phyloP scores from a whole-genome alignment of 2,888 invertebrate genomes.

The Stegana nigrithorax region DNA sequence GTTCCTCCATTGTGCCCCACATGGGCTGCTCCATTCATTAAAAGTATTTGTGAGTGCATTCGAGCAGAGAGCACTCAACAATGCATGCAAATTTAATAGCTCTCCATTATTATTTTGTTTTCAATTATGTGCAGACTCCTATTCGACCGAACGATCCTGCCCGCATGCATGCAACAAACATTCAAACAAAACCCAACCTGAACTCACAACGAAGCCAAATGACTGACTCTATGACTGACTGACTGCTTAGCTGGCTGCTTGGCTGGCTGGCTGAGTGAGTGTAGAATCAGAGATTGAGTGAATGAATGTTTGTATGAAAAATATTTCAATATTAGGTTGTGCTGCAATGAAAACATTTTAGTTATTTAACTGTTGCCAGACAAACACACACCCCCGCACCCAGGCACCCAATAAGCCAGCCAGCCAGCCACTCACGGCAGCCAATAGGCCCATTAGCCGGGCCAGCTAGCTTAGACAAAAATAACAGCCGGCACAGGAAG shows the following conservation, averaged over 20 bases:
- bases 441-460: constrained; percentile 6
- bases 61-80: background rate
- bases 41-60: background rate
- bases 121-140: background rate
- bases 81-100: constrained; percentile 6
- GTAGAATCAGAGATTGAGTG: no score
- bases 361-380: background rate
- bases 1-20: background rate
- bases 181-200: background rate
- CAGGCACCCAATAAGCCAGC: background rate
- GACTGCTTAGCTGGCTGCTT: no score
- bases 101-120: background rate
- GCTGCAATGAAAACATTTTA: constrained; percentile 1
- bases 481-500: background rate
- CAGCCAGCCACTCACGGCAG: no score
- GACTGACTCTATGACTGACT: no score
- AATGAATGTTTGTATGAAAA: no score
- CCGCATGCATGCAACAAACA: background rate
- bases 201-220: background rate
- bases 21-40: background rate
- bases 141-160: background rate
- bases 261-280: no score
- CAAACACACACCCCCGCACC: background rate
- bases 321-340: background rate
- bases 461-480: background rate